Base-by-base conservation (phyloP, 2,797 vertebrate genomes). In the Melanotaenia boesemani region DNA sequence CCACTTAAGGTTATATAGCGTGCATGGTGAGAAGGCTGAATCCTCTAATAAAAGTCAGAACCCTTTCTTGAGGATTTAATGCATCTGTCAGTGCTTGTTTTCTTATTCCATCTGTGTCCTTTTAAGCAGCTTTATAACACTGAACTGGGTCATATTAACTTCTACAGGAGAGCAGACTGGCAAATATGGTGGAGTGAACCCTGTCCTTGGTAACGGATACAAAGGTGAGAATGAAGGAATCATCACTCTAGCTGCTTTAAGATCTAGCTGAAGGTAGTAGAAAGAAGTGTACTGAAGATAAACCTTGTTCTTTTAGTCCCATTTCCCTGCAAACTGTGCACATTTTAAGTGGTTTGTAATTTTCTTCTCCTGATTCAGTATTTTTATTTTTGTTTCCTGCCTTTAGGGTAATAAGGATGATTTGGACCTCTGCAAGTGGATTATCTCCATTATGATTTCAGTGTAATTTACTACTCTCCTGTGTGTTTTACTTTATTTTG, bases 131-230 rank as follows among this genome's bases (percentile, higher is more conserved):
- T 54, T 65, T 37, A 0, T 68, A 62, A 86, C 28, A 30, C 1
- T 36, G 32, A 67, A 58, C 28, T 65, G 54, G 6, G 5, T 22
- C 22, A 36, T 72, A 79, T 22, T 57, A 48, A 46, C 13, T 59
- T 81, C 66, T 52, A 54, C 86, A 95, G 95, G 84, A 70, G 92
- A 91, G 54, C 94, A 92, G 32, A 77, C 81, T 22, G 89, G 92
- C 63, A 91, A 91, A 79, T 94, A 94, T 16, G 90, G 81, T 1
- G 83, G 88, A 1, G 73, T 86, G 54, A 92, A 91, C 16, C 90
- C 86, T 2, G 90, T 86, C 63, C 86, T 92, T 67, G 91, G 92
- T 66, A 95, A 93, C 39, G 93, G 93, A 46, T 94, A 94, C 85
- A 95, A 91, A 94, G 94, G 95, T 96, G 70, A 91, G 86, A 56